phyloP scores from a whole-genome alignment of 1,140 invertebrate species.

The Pseudomyrmex dendroicus region DNA sequence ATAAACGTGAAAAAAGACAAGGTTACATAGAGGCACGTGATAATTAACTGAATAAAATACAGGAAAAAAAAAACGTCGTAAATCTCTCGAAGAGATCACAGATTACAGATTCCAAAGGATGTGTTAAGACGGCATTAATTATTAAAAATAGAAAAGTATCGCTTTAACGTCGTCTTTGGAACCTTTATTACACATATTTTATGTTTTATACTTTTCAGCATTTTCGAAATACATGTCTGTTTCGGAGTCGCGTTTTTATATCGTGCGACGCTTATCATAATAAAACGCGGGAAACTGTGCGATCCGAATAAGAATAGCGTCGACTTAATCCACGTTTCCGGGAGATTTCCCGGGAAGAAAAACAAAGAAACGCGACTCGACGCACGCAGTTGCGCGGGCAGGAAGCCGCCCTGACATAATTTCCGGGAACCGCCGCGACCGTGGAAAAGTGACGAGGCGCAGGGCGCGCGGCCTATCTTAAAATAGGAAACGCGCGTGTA shows the following conservation, averaged over 20 bases:
- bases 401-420: constrained; percentile 7
- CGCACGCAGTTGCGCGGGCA: neutral
- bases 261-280: too few relatives aligned
- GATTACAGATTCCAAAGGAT: too few relatives aligned
- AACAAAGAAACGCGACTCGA: constrained; percentile 1
- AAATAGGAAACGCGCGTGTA: constrained; percentile 51
- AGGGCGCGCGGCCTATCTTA: constrained; percentile 31
- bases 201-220: too few relatives aligned
- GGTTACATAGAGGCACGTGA: too few relatives aligned
- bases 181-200: too few relatives aligned
- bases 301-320: neutral
- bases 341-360: neutral
- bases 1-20: too few relatives aligned
- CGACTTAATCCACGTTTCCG: neutral
- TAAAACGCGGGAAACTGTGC: neutral
- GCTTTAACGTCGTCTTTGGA: too few relatives aligned
- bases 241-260: neutral
- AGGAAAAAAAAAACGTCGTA: too few relatives aligned
- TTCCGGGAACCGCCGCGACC: constrained; percentile 29
- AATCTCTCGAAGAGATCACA: too few relatives aligned
- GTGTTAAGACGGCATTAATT: too few relatives aligned
- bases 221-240: neutral
- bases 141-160: too few relatives aligned
- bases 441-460: constrained; percentile 47
- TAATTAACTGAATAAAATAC: too few relatives aligned